Base-by-base conservation (phyloP, 1,140 invertebrate species). In the Bombus confusus region DNA sequence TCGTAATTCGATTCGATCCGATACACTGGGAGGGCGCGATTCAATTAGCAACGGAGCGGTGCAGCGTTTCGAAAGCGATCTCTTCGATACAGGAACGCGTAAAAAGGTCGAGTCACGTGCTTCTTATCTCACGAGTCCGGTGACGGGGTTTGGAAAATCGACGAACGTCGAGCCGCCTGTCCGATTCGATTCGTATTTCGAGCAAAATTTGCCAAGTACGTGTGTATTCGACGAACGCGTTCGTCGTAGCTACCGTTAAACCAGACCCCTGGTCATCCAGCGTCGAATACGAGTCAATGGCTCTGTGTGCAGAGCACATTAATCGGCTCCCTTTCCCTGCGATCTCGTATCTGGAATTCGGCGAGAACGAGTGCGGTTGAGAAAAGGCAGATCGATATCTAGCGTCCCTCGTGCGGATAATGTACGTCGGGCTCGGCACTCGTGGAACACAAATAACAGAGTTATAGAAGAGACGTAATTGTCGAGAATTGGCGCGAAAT, bases 401-500 rank as follows among this genome's bases (percentile, higher is more conserved):
- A 41, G 37, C 66, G 66, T 66, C 68, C 64, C 68, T 57, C 28
- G 18, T 25, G 5, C 41, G 78, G 74, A 87, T 69, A 71, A 88
- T 86, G 39, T 57, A 59, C 71, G 81, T 37, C 80, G 77, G 75
- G 12, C 62, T 79, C 80, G 64, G 69, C 80, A 72, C 80, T 85
- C 68, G 57, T 43, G 43, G 37, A 57, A 25, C 15, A 90, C 88
- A 90, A 91, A 91, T 92, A 87, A 92, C 87, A 83, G 89, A 85
- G 88, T 92, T 89, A 86, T 75, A 69, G 76, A 83, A 71, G 83
- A 83, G 68, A 84, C 43, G 85, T 86, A 92, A 92, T 92, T 92
- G 89, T 90, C 91, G 87, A 87, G 86, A 91, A 92, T 91, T 91
- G 85, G 78, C 78, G 64, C 39, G 86, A 82, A 91, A 92, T 92